These are phyloP conservation scores for Peromyscus eremicus DNA, from an alignment of 2,797 vertebrate species.

Conservation along the genomic window DNA sequence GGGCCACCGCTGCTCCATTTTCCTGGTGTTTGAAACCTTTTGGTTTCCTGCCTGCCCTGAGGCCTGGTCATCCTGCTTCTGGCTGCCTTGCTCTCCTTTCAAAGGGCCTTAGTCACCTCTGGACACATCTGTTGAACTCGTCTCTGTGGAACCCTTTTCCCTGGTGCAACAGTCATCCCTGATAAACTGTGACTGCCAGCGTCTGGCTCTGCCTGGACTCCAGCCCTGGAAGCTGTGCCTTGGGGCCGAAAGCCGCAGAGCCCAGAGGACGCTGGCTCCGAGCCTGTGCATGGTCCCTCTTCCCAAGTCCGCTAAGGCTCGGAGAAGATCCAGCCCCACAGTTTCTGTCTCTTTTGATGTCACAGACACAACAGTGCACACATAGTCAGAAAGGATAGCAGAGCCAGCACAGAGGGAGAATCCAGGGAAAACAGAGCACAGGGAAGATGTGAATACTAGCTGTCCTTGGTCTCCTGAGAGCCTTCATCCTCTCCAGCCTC, in stretches of 20 bases:
- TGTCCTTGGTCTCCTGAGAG: no score
- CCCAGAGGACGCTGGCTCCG: not conserved
- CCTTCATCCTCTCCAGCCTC: not conserved
- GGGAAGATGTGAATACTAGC: not conserved
- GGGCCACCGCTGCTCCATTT: fast-evolving
- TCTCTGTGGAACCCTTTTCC: not conserved
- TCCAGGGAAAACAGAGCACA: fast-evolving
- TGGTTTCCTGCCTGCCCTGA: not conserved
- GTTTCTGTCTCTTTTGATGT: not conserved
- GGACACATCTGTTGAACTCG: not conserved
- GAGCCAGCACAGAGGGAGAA: no score
- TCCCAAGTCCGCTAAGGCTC: not conserved
- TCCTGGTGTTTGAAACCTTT: not conserved
- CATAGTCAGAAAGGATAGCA: not conserved
- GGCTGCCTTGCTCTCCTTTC: not conserved
- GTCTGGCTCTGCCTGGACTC: not conserved
- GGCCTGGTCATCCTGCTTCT: fast-evolving
- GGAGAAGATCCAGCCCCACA: not conserved
- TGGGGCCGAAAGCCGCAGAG: not conserved
- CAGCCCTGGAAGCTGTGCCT: fast-evolving
- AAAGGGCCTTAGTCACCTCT: not conserved
- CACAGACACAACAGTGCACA: not conserved
- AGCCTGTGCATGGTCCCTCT: not conserved
- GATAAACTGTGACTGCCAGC: not conserved
- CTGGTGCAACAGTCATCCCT: fast-evolving